These are phyloP conservation scores for Microvelia longipes DNA, from an alignment of 1,140 invertebrate genomes.

Conservation along the genomic window DNA sequence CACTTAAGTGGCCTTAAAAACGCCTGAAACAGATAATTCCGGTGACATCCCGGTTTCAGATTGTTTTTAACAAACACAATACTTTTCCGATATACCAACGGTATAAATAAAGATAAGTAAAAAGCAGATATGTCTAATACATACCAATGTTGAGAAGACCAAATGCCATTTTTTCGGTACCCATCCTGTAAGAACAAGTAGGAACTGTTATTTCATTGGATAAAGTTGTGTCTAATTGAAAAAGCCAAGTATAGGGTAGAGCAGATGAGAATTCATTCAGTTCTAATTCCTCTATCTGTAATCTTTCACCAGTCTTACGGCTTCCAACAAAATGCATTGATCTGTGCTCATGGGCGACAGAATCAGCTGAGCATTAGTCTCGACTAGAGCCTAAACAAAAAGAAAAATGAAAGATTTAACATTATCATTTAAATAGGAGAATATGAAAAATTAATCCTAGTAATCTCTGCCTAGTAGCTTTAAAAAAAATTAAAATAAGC, in stretches of 20 bases:
- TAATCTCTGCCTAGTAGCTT: too few species aligned
- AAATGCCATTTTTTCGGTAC: constrained; percentile 64
- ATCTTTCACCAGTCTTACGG: constrained; percentile 15
- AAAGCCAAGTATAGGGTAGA: constrained; percentile 22
- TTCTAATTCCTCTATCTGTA: constrained; percentile 14
- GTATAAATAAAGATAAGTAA: neutral
- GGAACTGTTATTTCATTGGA: constrained; percentile 72
- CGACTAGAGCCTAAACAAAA: constrained; percentile 39
- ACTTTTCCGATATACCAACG: neutral
- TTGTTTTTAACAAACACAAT: neutral
- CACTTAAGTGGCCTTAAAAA: neutral
- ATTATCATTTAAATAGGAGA: too few species aligned
- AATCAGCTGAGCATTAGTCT: constrained; percentile 57
- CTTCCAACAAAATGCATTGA: constrained; percentile 36
- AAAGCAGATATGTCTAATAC: constrained; percentile 17
- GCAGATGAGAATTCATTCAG: constrained; percentile 26
- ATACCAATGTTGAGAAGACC: constrained; percentile 67
- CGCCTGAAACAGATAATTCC: neutral
- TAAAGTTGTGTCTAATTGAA: constrained; percentile 9
- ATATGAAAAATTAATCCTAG: too few species aligned
- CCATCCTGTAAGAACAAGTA: constrained; percentile 90
- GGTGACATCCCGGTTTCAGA: neutral
- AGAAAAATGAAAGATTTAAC: too few species aligned
- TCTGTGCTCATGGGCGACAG: constrained; percentile 74
- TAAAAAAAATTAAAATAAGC: too few species aligned